Percentiles rank a stretch among this genome's conserved stretches.
Evolutionary conservation across 2,888 invertebrate genomes (phyloP).

Genomic region (Apotomis turbidana): DNA sequence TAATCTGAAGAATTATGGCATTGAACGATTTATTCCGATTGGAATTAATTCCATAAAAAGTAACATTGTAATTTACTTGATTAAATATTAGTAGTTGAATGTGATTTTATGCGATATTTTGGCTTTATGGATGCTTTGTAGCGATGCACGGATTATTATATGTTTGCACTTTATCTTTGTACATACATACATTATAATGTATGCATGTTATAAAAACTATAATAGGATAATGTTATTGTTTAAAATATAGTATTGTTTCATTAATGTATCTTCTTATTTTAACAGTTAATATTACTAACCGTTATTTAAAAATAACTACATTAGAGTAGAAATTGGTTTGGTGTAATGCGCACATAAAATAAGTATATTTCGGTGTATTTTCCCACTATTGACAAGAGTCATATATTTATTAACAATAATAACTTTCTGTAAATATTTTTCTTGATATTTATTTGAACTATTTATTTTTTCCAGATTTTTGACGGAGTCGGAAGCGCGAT

Average conservation of each 20-base stretch:
- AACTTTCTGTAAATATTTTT: conserved; percentile 44
- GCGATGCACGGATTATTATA: conserved; percentile 14
- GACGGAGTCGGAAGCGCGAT: conserved; percentile 57
- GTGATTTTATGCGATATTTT: not conserved
- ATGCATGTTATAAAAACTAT: conserved; percentile 12
- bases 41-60: not conserved
- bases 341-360: conserved; percentile 5
- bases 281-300: conserved; percentile 35
- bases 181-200: too few species aligned
- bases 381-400: conserved; percentile 1
- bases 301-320: conserved; percentile 6
- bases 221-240: conserved; percentile 4
- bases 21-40: too few species aligned
- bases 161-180: conserved; percentile 4
- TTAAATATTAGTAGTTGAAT: not conserved
- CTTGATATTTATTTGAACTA: conserved; percentile 46
- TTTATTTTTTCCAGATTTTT: conserved; percentile 73
- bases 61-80: not conserved
- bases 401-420: conserved; percentile 12
- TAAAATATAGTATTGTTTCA: conserved; percentile 21
- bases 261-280: conserved; percentile 35
- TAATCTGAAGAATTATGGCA: too few species aligned
- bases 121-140: conserved; percentile 15
- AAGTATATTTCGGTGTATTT: conserved; percentile 17
- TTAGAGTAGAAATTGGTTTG: conserved; percentile 20